Evolutionary conservation across 2,797 vertebrate genomes (phyloP), one percentile per base, ranked within the genome.

Genomic region (Enteromius unitaeniatus): DNA sequence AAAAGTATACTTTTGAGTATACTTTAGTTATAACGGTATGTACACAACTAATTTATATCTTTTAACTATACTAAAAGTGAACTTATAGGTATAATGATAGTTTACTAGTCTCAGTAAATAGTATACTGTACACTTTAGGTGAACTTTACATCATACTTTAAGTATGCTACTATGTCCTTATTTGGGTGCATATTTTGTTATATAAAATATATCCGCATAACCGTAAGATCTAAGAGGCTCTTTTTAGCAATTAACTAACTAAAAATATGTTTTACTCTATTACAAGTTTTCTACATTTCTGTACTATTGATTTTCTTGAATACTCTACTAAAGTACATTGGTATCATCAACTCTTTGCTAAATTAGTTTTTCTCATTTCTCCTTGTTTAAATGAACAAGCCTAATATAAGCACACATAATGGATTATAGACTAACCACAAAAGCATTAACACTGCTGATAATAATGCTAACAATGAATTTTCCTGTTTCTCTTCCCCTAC

Each of bases 401-500:
- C 68, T 47, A 70, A 70, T 17, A 15, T 8, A 72, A 19, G 40
- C 1, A 28, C 23, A 49, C 14, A 19, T 23, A 37, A 49, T 17
- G 28, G 4, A 45, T 62, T n/a, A 49, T 1, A 23, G 17, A 78
- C 15, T 23, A 34, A 51, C 6, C 10, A 17, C 31, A 74, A 45
- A 60, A 42, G 47, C n/a, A 11, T 21, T n/a, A 42, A 34, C 10
- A 15, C 1, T 37, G 15, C 55, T 13, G 3, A 45, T 34, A 34
- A 81, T 14, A 64, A 64, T 6, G 1, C 40, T 21, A 55, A 83
- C 49, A n/a, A 55, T 53, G 21, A 7, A 14, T n/a, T 34, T 34
- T 62, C 11, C 62, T 58, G 73, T 83, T 68, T 69, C 74, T 45
- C 55, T 68, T 47, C 62, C 55, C 11, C 1, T 15, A 68, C 62